Conservation (phyloP, 1,140 invertebrate species). For the Panagrolaimus sp. region DNA sequence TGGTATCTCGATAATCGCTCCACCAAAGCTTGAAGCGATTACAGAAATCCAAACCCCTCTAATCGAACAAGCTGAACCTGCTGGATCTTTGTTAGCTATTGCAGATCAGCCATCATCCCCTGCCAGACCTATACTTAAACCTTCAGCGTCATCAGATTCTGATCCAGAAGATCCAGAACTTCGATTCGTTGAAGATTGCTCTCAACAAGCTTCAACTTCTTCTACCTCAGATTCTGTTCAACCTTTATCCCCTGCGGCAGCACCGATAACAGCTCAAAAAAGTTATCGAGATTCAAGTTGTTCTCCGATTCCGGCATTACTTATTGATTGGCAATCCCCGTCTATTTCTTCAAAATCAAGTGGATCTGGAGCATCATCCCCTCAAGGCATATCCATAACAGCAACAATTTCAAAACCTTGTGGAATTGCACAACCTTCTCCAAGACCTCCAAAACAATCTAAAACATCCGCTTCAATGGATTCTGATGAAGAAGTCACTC, state of each 20-base stretch:
- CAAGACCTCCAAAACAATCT: too few species aligned
- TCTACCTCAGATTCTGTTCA: not conserved
- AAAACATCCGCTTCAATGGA: too few species aligned
- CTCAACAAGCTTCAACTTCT: not conserved
- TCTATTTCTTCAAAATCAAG: not conserved
- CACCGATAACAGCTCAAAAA: not conserved
- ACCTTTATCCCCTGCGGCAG: not conserved
- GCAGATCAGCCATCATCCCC: not conserved
- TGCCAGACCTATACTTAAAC: too few species aligned
- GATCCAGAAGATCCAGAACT: slow-evolving; percentile 2
- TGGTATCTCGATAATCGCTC: not conserved
- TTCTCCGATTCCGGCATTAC: slow-evolving; percentile 1
- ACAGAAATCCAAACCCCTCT: not conserved
- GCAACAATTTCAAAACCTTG: not conserved
- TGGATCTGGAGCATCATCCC: not conserved
- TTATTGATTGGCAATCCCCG: not conserved
- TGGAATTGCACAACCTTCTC: not conserved
- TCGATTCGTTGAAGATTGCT: not conserved
- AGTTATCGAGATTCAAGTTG: slow-evolving; percentile 8
- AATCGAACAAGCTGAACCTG: not conserved
- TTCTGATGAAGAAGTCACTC: not conserved
- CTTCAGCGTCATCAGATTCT: not conserved
- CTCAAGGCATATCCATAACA: too few species aligned
- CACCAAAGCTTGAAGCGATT: not conserved
- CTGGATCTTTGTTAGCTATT: not conserved